phyloP scores from a whole-genome alignment of 2,888 invertebrate genomes.

The Sinodicranocentrus sp. region DNA sequence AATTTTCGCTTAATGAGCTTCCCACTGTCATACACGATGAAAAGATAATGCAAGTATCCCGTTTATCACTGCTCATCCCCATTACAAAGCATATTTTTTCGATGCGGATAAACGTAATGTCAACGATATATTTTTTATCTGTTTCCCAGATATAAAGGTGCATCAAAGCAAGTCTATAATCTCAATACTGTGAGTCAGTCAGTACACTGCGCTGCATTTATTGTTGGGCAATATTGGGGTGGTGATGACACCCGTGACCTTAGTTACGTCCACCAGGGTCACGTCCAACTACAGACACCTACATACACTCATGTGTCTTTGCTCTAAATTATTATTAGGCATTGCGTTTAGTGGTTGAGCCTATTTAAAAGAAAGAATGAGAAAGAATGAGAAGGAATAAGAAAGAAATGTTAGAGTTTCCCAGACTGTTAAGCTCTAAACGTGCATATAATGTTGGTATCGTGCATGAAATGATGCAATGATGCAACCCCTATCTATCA shows the following conservation, averaged over 20 bases:
- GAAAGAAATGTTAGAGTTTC: background rate
- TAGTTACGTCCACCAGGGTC: constrained; percentile 56
- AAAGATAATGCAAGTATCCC: too few species aligned
- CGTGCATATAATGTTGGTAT: background rate
- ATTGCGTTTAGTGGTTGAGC: background rate
- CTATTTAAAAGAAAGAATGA: background rate
- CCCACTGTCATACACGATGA: too few species aligned
- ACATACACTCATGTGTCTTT: background rate
- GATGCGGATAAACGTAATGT: too few species aligned
- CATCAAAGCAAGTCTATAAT: too few species aligned
- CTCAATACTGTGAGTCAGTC: too few species aligned
- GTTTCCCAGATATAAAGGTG: too few species aligned
- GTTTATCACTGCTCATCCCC: too few species aligned
- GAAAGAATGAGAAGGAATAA: background rate
- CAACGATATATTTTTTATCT: too few species aligned
- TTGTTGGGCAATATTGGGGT: too few species aligned
- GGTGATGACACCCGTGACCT: constrained; percentile 63
- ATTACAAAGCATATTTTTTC: too few species aligned
- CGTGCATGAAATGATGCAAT: constrained; percentile 18
- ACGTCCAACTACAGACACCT: constrained; percentile 31
- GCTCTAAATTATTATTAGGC: background rate
- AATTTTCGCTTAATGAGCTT: too few species aligned
- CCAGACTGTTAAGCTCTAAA: constrained; percentile 10
- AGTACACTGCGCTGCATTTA: too few species aligned
- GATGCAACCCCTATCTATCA: constrained; percentile 19